Evolutionary conservation across 35 echinoderm and acorn worm genomes (phyloP), one percentile per base, ranked within the genome.

Genomic region (Heliocidaris tuberculata): DNA sequence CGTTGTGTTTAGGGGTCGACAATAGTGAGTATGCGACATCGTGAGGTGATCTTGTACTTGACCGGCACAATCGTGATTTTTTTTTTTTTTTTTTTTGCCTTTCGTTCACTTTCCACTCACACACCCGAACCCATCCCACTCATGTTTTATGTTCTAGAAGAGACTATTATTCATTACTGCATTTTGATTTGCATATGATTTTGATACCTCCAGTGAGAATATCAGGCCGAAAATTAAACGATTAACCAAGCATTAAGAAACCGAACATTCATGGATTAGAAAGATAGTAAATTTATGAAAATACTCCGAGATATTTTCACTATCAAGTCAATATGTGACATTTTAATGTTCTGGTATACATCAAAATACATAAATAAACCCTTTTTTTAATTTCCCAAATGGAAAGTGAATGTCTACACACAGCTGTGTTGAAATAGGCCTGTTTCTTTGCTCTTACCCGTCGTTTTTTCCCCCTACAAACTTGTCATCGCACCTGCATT

Each of bases 11-110:
- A 48, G 94, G 94, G 24, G 95, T 96, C 71, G 95, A 96, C 87
- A 96, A 96, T 96, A 96, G 95, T 96, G 95, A 96, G 95, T 96
- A 96, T 86, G 29, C 93, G 86, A 78, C 87, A 88, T 56, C 13
- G 56, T 86, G 93, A 94, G 94, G 48, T 86, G 92, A 50, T 30
- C 95, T 96, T 96, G 95, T 96, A 96, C 95, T 96, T 96, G 95
- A 94, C 95, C 95, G 95, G 94, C 93, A 88, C 86, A 96, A 90
- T 78, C 65, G 17, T 78, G 65, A 78, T 78, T 21, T 71, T 56
- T n/a, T 78, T 78, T 5, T 78, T 78, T 78, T 78, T 78, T 21
- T 78, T 78, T 78, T 78, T 78, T 78, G 65, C 65, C 65, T 78
- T 90, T 86, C 49, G 30, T 94, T 94, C 95, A 96, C 95, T 93